Base-by-base conservation (phyloP, 2,888 invertebrate species). In the Rhagonycha fulva region DNA sequence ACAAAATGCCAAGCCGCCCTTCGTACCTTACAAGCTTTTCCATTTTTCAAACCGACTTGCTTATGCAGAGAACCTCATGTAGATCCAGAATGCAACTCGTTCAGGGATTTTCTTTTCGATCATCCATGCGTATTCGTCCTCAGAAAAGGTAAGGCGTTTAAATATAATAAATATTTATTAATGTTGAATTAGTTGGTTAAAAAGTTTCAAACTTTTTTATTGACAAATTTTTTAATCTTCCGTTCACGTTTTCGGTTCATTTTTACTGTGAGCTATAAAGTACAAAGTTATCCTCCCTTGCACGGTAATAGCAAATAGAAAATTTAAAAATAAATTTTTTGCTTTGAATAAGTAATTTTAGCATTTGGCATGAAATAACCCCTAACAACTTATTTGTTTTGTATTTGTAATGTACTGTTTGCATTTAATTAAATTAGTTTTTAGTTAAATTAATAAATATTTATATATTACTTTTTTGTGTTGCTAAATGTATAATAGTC, bases 41-140 rank as follows among this genome's bases (percentile, higher is more conserved):
- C 96, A 85, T 96, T 96, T 92, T 97, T 97, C 91, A 94, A 94
- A 87, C 96, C 96, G 84, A 96, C 96, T 83, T 97, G 97, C 88
- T 93, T 97, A 86, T 97, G 97, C 90, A 93, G 94, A 83, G 96
- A 96, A 86, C 96, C 96, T 62, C 94, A 94, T 89, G 93, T 95
- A 86, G 97, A 97, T 88, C 96, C 95, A 79, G 96, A 96, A 86
- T 97, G 96, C 89, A 96, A 96, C 90, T 94, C 95, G 86, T 96
- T 97, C 91, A 93, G 95, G 87, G 96, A 96, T 90, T 96, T 96
- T 88, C 92, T 97, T 82, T 96, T 96, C 89, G 96, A 96, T 89
- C 97, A 97, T 90, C 96, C 96, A 79, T 97, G 97, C 90, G 94
- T 95, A 85, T 95, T 95, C 88, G 96, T 96, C 82, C 91, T 93